phyloP scores from a whole-genome alignment of 2,888 invertebrate genomes.

The Sisyra terminalis region DNA sequence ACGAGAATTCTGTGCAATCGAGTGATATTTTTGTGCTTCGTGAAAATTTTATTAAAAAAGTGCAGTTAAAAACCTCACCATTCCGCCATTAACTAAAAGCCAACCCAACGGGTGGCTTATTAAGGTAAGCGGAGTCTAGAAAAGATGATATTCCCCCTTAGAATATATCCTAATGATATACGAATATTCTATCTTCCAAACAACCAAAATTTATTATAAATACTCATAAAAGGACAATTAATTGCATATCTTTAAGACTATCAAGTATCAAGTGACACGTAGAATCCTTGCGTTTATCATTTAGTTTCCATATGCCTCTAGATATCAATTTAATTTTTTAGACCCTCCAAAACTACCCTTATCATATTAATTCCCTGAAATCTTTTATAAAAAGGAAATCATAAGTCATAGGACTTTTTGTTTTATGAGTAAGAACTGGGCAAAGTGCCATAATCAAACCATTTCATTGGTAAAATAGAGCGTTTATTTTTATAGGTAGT shows the following conservation, averaged over 20 bases:
- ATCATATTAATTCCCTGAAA: no score
- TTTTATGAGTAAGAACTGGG: no score
- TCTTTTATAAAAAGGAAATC: no score
- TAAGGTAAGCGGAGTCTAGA: slow-evolving; percentile 33
- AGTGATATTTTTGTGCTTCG: background rate
- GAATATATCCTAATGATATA: no score
- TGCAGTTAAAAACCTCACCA: slow-evolving; percentile 48
- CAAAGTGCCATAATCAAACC: no score
- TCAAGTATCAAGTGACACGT: background rate
- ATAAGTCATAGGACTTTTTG: no score
- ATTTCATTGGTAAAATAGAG: no score
- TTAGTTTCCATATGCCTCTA: background rate
- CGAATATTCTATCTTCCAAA: no score
- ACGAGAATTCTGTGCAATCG: background rate
- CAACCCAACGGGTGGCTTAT: slow-evolving; percentile 69
- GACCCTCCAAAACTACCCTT: no score
- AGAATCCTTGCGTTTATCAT: background rate
- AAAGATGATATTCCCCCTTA: background rate
- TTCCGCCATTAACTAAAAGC: slow-evolving; percentile 64
- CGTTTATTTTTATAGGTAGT: no score
- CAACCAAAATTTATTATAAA: no score
- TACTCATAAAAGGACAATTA: slow-evolving; percentile 23
- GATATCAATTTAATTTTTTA: no score
- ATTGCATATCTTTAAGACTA: slow-evolving; percentile 1
- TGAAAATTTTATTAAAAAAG: slow-evolving; percentile 20